These are phyloP conservation scores for Diadegma fenestrale DNA, from an alignment of 2,888 invertebrate species.

Conservation along the genomic window DNA sequence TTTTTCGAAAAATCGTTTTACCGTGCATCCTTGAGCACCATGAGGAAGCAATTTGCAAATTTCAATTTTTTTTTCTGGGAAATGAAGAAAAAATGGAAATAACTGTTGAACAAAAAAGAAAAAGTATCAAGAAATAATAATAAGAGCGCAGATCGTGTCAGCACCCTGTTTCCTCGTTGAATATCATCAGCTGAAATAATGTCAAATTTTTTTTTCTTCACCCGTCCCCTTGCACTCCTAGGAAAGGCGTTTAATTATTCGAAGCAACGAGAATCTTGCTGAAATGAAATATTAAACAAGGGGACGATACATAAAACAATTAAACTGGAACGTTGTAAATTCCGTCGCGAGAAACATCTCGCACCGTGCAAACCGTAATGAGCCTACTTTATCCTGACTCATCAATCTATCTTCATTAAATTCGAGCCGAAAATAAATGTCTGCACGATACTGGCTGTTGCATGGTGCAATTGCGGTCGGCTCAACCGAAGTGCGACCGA, in stretches of 20 bases:
- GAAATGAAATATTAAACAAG: constrained; percentile 19
- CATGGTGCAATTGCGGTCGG: constrained; percentile 42
- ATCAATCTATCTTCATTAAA: constrained; percentile 59
- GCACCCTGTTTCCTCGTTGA: neutral
- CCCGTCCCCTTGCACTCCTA: neutral
- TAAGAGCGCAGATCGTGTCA: neutral
- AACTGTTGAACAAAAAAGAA: neutral
- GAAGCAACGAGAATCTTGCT: neutral
- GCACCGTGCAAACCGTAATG: constrained; percentile 31
- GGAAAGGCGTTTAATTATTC: constrained; percentile 14
- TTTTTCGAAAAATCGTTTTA: no score
- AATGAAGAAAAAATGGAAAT: neutral
- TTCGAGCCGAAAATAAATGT: constrained; percentile 44
- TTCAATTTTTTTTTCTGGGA: neutral
- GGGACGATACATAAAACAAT: constrained; percentile 15
- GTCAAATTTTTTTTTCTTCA: neutral
- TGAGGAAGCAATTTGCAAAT: no score
- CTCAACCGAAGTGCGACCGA: constrained; percentile 2
- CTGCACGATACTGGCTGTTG: neutral
- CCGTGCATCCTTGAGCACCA: no score
- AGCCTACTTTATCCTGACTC: constrained; percentile 51
- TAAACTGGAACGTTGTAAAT: constrained; percentile 40
- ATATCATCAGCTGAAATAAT: neutral
- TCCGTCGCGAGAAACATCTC: constrained; percentile 34
- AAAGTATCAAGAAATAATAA: neutral